A percentile compares a stretch with the other conserved stretches of the same genome.
Conservation (phyloP, 2,888 invertebrate species). For the Galerucella calmariensis region DNA sequence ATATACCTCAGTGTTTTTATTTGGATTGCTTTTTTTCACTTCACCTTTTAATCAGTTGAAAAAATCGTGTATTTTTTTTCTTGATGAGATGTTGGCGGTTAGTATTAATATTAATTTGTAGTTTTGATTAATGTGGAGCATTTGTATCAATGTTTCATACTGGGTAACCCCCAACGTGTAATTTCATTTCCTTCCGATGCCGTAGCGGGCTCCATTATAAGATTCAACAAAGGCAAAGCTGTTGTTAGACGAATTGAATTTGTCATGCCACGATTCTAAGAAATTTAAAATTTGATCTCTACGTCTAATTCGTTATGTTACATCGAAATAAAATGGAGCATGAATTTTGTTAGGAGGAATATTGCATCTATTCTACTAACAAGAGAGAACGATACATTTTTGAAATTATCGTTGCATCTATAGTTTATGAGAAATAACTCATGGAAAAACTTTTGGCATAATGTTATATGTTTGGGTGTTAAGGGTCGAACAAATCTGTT, state of each 20-base stretch:
- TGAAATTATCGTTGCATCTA: too few species aligned
- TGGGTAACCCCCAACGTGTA: slow-evolving; percentile 10
- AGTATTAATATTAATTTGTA: too few species aligned
- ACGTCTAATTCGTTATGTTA: not conserved
- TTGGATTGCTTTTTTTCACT: slow-evolving; percentile 15
- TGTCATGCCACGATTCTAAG: not conserved
- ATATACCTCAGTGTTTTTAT: slow-evolving; percentile 20
- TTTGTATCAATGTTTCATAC: slow-evolving; percentile 33
- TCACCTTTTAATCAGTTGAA: slow-evolving; percentile 27
- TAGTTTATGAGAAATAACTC: too few species aligned
- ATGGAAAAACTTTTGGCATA: too few species aligned
- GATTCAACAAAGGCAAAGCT: slow-evolving; percentile 7
- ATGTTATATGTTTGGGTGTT: too few species aligned
- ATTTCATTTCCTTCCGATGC: slow-evolving; percentile 30
- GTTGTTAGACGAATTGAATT: slow-evolving; percentile 9
- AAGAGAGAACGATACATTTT: too few species aligned
- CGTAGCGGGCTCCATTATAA: too few species aligned
- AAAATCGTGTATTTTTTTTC: too few species aligned
- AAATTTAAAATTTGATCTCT: slow-evolving; percentile 3
- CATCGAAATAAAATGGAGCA: too few species aligned
- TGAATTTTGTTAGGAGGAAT: not conserved
- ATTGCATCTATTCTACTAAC: not conserved
- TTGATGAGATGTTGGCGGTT: too few species aligned
- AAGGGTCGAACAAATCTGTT: too few species aligned
- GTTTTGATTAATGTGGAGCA: slow-evolving; percentile 27